Evolutionary conservation across 2,888 invertebrate genomes (phyloP), one percentile per base, ranked within the genome.

Genomic region (Cacoxenus indagator): DNA sequence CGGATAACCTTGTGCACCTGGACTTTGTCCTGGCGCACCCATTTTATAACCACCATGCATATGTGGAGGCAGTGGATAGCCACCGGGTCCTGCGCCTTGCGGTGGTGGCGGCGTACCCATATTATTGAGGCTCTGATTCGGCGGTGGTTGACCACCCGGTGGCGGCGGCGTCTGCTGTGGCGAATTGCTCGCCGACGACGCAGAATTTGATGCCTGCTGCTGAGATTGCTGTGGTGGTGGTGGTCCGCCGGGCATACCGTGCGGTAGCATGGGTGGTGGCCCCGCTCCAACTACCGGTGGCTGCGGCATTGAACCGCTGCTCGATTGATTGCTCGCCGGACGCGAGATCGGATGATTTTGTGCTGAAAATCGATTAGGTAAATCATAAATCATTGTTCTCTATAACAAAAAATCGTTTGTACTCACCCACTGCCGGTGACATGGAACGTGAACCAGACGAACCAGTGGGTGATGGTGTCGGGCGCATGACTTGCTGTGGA

Each of bases 331-430:
- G 89, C 96, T 96, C 85, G 96, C 95, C 89, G 97, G 97, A 88
- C 97, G 93, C 88, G 97, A 96, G 94, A 97, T 96, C 90, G 96
- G 94, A 93, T 96, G 94, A 93, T 94, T 96, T 92, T 95, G 95
- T 89, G 87, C 87, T 87, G 67, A 65, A 46, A 26, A 26, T 57
- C 29, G 29, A 48, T 46, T 0, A 26, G 1, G 19, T 51, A 55
- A 27, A 11, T 1, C 14, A 29, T 26, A 48, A 11, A 6, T 6
- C 26, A 5, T 11, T 43, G 5, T 37, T 54, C 19, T 3, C 29
- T 65, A 37, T n/a, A 19, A 29, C 24, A 2, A 11, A 9, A 46
- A 6, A 46, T 4, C 17, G 1, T 19, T 26, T 27, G 26, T 22
- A 92, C 95, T 91, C 88, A 96, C 96, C 96, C 90, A 96, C 96